Conservation (phyloP, 2,113 vertebrate genomes). For the Probosciger aterrimus region DNA sequence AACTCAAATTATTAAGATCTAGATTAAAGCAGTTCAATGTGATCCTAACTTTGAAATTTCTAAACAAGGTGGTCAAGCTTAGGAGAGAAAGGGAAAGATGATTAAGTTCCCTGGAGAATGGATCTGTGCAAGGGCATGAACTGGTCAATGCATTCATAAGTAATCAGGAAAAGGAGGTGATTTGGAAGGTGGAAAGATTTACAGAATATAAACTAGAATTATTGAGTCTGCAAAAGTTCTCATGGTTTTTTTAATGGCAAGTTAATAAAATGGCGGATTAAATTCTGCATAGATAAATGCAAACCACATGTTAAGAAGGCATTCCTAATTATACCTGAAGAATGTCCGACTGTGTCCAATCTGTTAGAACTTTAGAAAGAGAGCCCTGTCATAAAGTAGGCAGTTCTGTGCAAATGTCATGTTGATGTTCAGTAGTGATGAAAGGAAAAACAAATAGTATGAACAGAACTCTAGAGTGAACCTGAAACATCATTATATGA, state of each 20-base stretch:
- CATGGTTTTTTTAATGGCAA: neutral
- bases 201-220: neutral
- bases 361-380: neutral
- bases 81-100: neutral
- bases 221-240: neutral
- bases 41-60: neutral
- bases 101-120: neutral
- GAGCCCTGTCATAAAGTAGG: neutral
- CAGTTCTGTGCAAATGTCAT: neutral
- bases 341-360: neutral
- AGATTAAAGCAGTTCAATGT: neutral
- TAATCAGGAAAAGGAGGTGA: neutral
- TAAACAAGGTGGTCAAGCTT: neutral
- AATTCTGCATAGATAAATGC: neutral
- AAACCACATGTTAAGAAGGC: neutral
- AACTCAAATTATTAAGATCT: neutral
- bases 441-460: neutral
- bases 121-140: neutral
- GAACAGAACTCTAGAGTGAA: neutral
- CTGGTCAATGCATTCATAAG: neutral
- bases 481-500: neutral
- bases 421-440: fast-evolving
- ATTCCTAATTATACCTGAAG: neutral
- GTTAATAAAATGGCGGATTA: neutral
- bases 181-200: neutral